A percentile compares a stretch with the other conserved stretches of the same genome.
Conservation (phyloP, 2,888 invertebrate species). For the Chloroclysta siterata region DNA sequence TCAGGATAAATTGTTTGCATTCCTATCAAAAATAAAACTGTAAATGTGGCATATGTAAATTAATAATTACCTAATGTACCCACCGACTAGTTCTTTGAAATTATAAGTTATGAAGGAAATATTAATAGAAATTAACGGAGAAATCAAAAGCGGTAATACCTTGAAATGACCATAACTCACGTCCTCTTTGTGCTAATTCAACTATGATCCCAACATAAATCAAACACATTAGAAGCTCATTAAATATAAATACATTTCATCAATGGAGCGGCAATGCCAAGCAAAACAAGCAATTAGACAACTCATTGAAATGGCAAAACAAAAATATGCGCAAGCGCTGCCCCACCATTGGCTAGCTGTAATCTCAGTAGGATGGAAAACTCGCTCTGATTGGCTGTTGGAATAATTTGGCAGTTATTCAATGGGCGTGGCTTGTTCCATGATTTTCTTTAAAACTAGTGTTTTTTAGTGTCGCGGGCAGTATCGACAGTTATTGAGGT, state of each 20-base stretch:
- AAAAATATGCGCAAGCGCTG: constrained; percentile 74
- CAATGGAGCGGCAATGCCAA: constrained; percentile 60
- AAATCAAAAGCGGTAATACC: constrained; percentile 25
- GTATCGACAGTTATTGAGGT: constrained; percentile 36
- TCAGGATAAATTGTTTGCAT: too few species aligned
- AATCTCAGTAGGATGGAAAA: constrained; percentile 53
- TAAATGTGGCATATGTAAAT: too few species aligned
- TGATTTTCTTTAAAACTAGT: constrained; percentile 29
- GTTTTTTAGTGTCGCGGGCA: constrained; percentile 29
- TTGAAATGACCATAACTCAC: constrained; percentile 49
- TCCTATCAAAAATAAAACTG: too few species aligned
- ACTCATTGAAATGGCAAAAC: constrained; percentile 74
- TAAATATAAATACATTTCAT: constrained; percentile 50
- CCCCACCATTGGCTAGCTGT: constrained; percentile 57
- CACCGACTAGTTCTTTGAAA: not conserved
- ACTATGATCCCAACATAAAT: constrained; percentile 40
- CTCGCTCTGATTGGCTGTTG: constrained; percentile 58
- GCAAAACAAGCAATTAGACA: constrained; percentile 69
- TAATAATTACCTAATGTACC: not conserved
- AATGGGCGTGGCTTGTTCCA: constrained; percentile 67
- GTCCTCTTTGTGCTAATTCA: constrained; percentile 46
- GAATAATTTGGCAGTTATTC: constrained; percentile 73
- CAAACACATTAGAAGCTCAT: constrained; percentile 40
- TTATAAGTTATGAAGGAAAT: not conserved
- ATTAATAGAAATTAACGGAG: constrained; percentile 21